phyloP scores from a whole-genome alignment of 2,888 invertebrate species.

The Tachystola acroxantha region DNA sequence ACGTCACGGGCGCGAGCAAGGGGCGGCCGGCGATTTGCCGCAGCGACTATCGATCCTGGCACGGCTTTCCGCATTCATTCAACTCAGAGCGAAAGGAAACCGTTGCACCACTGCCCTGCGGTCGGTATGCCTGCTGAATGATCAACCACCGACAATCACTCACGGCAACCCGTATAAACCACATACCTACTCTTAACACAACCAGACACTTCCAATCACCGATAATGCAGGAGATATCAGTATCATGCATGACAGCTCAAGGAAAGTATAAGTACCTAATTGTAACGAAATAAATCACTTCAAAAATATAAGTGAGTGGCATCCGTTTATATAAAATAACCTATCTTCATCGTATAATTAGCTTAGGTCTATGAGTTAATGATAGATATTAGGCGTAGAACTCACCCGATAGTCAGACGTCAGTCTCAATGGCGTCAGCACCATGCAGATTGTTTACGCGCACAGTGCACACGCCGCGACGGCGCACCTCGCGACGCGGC shows the following conservation, averaged over 20 bases:
- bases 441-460: conserved; percentile 74
- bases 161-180: no score
- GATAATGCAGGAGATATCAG: no score
- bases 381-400: no score
- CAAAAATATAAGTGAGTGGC: no score
- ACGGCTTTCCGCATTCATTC: conserved; percentile 32
- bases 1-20: conserved; percentile 39
- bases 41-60: conserved; percentile 35
- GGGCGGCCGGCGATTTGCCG: conserved; percentile 28
- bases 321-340: no score
- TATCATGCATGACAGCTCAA: no score
- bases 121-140: conserved; percentile 22
- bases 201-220: no score
- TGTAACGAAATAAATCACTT: no score
- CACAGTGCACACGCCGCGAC: conserved; percentile 57
- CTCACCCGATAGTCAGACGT: conserved; percentile 96
- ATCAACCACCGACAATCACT: conserved; percentile 23
- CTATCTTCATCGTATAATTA: no score
- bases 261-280: no score
- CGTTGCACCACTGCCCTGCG: conserved; percentile 21
- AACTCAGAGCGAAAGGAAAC: conserved; percentile 29
- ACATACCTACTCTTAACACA: no score
- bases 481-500: conserved; percentile 30
- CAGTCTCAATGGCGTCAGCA: conserved; percentile 94
- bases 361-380: no score